Percentiles rank a stretch among this genome's conserved stretches.
These are phyloP conservation scores for Dendrolimus kikuchii DNA, from an alignment of 1,140 invertebrate genomes.

Conservation along the genomic window DNA sequence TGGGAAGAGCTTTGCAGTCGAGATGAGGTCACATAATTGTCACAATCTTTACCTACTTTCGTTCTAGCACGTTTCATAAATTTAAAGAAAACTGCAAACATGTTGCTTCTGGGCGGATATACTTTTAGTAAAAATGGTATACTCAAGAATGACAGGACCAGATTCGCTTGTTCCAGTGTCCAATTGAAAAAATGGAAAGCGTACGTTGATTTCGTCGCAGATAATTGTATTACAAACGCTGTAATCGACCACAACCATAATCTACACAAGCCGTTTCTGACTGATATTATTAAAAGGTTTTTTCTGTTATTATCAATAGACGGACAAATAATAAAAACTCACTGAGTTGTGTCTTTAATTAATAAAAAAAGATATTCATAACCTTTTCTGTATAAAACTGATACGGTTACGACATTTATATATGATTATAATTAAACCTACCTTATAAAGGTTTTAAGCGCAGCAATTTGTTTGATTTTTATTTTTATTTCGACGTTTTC, in stretches of 20 bases:
- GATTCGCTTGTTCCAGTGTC: constrained; percentile 28
- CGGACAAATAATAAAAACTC: no score
- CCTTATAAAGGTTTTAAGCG: no score
- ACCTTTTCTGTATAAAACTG: no score
- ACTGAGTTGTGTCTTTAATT: no score
- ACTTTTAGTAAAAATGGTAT: constrained; percentile 22
- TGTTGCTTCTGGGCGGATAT: constrained; percentile 25
- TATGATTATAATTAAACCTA: no score
- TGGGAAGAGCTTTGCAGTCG: no score
- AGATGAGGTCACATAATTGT: neutral
- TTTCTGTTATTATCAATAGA: no score
- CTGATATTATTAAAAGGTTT: no score
- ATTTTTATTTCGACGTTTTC: no score
- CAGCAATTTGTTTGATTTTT: no score
- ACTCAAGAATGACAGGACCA: constrained; percentile 11
- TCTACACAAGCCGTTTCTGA: neutral
- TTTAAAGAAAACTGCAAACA: constrained; percentile 15
- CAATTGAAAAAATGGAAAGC: constrained; percentile 19
- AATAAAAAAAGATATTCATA: no score
- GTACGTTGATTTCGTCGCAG: constrained; percentile 20
- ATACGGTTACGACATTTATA: no score
- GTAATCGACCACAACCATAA: neutral
- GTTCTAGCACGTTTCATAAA: constrained; percentile 18
- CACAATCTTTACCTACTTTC: neutral
- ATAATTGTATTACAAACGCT: constrained; percentile 2